Conservation (phyloP, 2,888 invertebrate genomes). For the Acrobasis suavella region DNA sequence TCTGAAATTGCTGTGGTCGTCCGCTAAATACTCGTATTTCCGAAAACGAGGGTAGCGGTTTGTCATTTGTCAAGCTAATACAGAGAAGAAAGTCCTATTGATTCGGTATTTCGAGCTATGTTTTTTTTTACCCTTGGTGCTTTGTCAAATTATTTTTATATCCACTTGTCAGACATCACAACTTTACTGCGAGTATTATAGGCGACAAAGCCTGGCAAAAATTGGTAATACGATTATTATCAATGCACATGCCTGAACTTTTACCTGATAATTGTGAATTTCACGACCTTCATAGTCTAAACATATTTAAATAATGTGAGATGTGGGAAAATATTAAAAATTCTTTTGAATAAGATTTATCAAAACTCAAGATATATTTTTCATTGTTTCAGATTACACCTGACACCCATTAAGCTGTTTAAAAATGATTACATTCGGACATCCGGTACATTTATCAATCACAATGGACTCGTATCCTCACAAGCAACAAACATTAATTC, state of each 20-base stretch:
- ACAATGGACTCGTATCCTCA: not conserved
- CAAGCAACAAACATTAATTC: not conserved
- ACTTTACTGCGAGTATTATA: not conserved
- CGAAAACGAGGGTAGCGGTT: conserved; percentile 30
- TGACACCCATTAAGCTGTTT: no score
- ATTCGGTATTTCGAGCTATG: conserved; percentile 42
- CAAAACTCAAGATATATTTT: no score
- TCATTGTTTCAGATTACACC: no score
- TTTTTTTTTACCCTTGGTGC: conserved; percentile 35
- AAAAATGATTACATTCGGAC: not conserved
- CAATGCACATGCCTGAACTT: no score
- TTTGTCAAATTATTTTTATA: conserved; percentile 40
- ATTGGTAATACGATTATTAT: no score
- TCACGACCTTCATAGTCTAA: no score
- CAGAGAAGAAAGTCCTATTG: conserved; percentile 47
- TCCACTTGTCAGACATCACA: conserved; percentile 23
- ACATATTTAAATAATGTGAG: no score
- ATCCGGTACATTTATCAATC: not conserved
- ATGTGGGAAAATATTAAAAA: no score
- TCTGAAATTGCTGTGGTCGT: not conserved
- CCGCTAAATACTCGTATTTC: no score
- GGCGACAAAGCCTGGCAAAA: not conserved
- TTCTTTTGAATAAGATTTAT: no score
- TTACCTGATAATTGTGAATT: no score
- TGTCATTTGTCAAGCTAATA: conserved; percentile 50